Evolutionary conservation across 2,888 invertebrate species (phyloP), one percentile per base, ranked within the genome.

Genomic region (Hetaerina titia): DNA sequence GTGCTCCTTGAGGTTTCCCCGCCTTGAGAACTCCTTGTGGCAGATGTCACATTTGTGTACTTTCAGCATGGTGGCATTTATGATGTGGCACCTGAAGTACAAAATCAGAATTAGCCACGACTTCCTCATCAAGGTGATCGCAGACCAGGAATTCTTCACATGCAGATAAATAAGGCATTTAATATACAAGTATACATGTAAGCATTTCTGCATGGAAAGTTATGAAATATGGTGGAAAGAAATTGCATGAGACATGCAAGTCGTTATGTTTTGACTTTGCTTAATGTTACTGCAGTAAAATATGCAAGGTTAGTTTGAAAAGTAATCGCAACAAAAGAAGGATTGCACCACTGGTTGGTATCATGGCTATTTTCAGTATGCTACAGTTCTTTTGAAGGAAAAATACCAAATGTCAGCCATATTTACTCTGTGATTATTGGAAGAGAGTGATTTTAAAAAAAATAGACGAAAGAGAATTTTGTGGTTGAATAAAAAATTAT

Each of bases 31-130:
- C n/a, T 74, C 69, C 56, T 56, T 19, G 6, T n/a, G 11, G 56
- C 92, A 92, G n/a, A 92, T n/a, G 15, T 64, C 31, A 69, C 92
- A 92, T 25, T 92, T 92, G 56, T 92, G 92, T 31, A 56, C 11
- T 64, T 92, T 92, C 56, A 92, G 56, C 22, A 92, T 57, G 13
- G 69, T 56, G 56, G 92, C 64, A 9, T 92, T 15, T 2, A 69
- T 19, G n/a, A 92, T 92, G 56, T 92, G 92, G n/a, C 69, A 9
- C 92, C 92, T 92, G 57, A 69, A 74, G 69, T 22, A 58, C 11
- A 57, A 9, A 60, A 11, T 25, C 13, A 81, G n/a, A 0, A 81
- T 81, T n/a, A 31, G n/a, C 31, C 13, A 45, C 4, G 45, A 45
- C 45, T 4, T 45, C 45, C 4, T 4, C 45, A 45, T 45, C n/a